Percentiles rank a stretch among this genome's conserved stretches.
These are phyloP conservation scores for Plectropomus leopardus DNA, from an alignment of 2,113 vertebrate genomes.

Conservation along the genomic window DNA sequence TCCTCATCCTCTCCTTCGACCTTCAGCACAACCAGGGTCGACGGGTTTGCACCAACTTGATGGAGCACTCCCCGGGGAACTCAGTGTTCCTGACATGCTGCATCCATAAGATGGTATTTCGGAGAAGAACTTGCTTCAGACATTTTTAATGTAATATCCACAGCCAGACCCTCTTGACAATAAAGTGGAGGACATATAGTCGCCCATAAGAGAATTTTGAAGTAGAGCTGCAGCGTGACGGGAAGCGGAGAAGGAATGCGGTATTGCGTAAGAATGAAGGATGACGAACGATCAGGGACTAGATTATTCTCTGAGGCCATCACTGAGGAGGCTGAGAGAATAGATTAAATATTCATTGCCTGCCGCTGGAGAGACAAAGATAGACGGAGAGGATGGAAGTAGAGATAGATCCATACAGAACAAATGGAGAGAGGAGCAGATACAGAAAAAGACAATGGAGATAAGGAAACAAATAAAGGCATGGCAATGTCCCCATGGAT, in stretches of 20 bases:
- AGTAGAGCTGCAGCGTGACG: conserved; percentile 26
- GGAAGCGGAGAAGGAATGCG: conserved; percentile 44
- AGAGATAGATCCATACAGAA: conserved; percentile 6
- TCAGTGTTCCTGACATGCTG: background rate
- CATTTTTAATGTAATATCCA: conserved; percentile 16
- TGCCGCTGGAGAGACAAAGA: conserved; percentile 69
- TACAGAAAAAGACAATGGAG: background rate
- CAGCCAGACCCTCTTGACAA: background rate
- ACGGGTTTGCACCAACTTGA: conserved; percentile 41
- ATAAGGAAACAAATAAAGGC: conserved; percentile 39
- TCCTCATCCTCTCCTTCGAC: background rate
- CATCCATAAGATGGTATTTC: conserved; percentile 16
- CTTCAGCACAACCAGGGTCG: conserved; percentile 28
- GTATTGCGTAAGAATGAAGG: conserved; percentile 64
- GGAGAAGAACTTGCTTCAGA: conserved; percentile 17
- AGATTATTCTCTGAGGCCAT: conserved; percentile 76
- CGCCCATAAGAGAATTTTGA: conserved; percentile 21
- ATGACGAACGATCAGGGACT: conserved; percentile 66
- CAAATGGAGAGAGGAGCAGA: conserved; percentile 11
- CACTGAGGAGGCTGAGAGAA: conserved; percentile 60
- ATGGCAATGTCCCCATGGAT: conserved; percentile 10
- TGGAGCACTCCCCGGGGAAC: conserved; percentile 25
- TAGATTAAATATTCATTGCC: conserved; percentile 75
- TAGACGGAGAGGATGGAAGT: conserved; percentile 32
- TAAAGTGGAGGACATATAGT: conserved; percentile 16